Conservation (phyloP, 2,113 vertebrate genomes). For the Xerus inauris region DNA sequence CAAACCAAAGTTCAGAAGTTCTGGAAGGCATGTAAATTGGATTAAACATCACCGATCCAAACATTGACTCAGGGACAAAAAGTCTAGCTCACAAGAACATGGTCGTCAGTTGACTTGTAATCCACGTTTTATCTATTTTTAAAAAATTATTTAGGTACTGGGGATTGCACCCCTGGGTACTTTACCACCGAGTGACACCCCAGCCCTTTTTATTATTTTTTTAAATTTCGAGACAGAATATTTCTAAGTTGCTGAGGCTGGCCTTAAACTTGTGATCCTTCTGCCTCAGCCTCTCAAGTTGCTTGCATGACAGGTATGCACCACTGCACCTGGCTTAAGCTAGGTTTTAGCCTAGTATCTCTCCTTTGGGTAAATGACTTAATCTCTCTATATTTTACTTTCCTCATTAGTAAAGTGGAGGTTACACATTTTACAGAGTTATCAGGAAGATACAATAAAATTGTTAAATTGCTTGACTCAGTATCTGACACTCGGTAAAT, state of each 20-base stretch:
- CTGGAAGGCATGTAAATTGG: neutral
- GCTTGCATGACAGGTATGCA: no score
- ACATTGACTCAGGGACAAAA: neutral
- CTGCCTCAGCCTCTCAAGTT: no score
- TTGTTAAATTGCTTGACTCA: neutral
- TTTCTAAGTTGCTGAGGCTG: no score
- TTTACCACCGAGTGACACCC: no score
- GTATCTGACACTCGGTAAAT: neutral
- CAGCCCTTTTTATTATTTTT: no score
- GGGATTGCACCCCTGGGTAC: no score
- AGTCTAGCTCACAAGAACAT: neutral
- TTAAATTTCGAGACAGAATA: no score
- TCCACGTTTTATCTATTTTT: no score
- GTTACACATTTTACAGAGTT: neutral
- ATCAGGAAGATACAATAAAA: neutral
- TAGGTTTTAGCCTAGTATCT: neutral
- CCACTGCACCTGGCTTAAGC: neutral
- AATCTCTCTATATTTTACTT: neutral
- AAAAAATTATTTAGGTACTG: no score
- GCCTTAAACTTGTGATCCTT: no score
- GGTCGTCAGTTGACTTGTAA: neutral
- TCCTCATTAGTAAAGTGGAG: neutral
- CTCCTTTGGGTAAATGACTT: neutral
- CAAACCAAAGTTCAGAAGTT: constrained; percentile 19
- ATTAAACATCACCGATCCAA: neutral